These are phyloP conservation scores for Dermochelys coriacea DNA, from an alignment of 2,797 vertebrate species.

Conservation along the genomic window DNA sequence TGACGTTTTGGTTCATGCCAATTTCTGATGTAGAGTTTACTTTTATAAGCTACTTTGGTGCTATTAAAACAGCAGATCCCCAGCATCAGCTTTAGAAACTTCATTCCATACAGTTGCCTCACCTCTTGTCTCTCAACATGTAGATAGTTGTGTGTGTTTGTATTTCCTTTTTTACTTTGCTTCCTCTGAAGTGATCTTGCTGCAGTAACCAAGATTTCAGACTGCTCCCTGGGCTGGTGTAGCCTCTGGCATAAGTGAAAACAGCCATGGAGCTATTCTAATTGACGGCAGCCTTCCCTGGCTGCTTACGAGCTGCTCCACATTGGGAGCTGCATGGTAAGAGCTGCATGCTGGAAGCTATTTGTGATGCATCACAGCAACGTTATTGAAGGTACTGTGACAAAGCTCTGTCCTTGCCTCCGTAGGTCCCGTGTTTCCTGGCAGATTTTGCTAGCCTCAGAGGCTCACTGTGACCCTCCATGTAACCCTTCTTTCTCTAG, in stretches of 20 bases:
- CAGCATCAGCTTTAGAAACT: not conserved
- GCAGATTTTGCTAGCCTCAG: too few relatives aligned
- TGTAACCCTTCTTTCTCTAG: too few relatives aligned
- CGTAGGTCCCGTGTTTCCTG: too few relatives aligned
- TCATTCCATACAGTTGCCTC: not conserved
- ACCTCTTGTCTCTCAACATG: not conserved
- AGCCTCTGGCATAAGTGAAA: too few relatives aligned
- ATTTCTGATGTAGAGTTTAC: not conserved
- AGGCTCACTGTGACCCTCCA: too few relatives aligned
- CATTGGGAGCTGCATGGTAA: too few relatives aligned
- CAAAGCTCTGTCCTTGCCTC: too few relatives aligned
- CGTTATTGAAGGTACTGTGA: too few relatives aligned
- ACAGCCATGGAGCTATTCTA: too few relatives aligned
- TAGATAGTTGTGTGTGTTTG: not conserved
- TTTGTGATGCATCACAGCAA: too few relatives aligned
- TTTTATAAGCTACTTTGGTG: not conserved
- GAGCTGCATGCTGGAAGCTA: too few relatives aligned
- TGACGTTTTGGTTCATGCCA: not conserved
- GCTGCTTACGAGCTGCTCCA: not conserved
- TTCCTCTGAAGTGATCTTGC: not conserved
- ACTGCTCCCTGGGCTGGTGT: not conserved
- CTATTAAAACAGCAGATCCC: constrained; percentile 22
- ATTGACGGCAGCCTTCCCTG: not conserved
- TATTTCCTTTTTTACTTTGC: not conserved
- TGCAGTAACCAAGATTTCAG: not conserved